phyloP scores from a whole-genome alignment of 2,113 vertebrate genomes.

The Salvelinus namaycush region DNA sequence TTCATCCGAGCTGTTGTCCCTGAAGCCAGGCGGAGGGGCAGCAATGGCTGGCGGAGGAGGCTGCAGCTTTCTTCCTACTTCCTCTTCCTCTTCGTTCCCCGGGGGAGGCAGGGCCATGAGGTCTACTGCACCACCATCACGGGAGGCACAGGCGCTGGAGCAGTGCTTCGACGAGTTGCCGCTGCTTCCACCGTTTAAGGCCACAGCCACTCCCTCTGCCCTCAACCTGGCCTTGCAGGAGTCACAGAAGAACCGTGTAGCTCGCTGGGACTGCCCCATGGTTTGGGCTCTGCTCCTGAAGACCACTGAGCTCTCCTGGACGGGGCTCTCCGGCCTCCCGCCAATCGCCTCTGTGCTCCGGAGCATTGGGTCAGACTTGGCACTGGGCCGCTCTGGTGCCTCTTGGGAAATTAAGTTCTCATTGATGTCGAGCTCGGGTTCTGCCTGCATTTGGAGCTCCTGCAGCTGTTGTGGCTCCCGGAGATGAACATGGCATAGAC shows the following conservation, averaged over 20 bases:
- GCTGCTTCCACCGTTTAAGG: conserved; percentile 34
- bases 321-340: conserved; percentile 61
- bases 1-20: conserved; percentile 97
- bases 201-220: conserved; percentile 64
- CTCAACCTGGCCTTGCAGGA: conserved; percentile 90
- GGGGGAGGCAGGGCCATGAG: conserved; percentile 92
- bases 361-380: conserved; percentile 93
- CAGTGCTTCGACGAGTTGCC: conserved; percentile 69
- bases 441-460: conserved; percentile 68
- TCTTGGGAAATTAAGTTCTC: conserved; percentile 92
- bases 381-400: conserved; percentile 81
- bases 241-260: conserved; percentile 85
- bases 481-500: conserved; percentile 94
- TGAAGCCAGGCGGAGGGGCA: conserved; percentile 93
- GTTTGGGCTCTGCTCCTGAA: conserved; percentile 87
- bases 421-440: conserved; percentile 86
- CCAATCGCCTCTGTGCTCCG: conserved; percentile 85
- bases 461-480: conserved; percentile 89
- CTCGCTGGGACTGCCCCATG: conserved; percentile 79
- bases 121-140: conserved; percentile 88
- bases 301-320: conserved; percentile 66
- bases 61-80: conserved; percentile 74
- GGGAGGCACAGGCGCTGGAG: conserved; percentile 75
- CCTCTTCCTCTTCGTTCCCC: conserved; percentile 84
- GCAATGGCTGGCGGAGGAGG: conserved; percentile 86